Evolutionary conservation across 2,888 invertebrate species (phyloP).

Genomic region (Ophion slaviceki): DNA sequence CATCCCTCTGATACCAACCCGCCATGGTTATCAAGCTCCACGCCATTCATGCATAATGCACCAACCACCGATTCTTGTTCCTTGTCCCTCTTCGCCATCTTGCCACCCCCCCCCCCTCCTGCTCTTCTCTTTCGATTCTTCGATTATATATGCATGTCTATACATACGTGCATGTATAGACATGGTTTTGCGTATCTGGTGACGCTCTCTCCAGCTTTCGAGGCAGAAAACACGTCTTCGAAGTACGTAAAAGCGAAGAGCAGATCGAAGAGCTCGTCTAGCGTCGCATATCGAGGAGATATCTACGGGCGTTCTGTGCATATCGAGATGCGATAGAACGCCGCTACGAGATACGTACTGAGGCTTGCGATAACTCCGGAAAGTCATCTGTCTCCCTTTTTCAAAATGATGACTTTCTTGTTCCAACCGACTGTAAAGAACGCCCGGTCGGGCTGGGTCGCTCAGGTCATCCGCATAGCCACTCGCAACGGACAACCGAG

Average conservation of each 20-base stretch:
- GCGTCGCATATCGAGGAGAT: conserved; percentile 39
- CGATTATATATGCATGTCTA: conserved; percentile 4
- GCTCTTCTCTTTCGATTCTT: conserved; percentile 25
- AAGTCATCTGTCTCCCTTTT: neutral
- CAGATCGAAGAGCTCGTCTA: conserved; percentile 26
- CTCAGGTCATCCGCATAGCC: no score
- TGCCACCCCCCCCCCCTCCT: neutral
- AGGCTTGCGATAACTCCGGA: neutral
- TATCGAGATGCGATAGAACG: neutral
- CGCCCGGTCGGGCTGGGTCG: no score
- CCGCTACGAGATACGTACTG: neutral
- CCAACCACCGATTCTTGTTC: conserved; percentile 68
- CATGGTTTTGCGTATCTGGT: neutral
- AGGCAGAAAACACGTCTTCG: conserved; percentile 57
- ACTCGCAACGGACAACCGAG: no score
- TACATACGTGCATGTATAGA: neutral
- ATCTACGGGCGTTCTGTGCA: conserved; percentile 12
- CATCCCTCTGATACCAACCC: conserved; percentile 52
- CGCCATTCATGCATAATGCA: conserved; percentile 80
- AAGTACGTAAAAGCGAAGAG: conserved; percentile 30
- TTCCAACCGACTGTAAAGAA: no score
- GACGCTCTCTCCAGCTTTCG: conserved; percentile 54
- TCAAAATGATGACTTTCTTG: no score
- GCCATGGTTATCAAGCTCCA: conserved; percentile 53
- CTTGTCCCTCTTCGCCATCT: conserved; percentile 29